phyloP scores from a whole-genome alignment of 2,113 vertebrate genomes.

The Glaucomys volans region DNA sequence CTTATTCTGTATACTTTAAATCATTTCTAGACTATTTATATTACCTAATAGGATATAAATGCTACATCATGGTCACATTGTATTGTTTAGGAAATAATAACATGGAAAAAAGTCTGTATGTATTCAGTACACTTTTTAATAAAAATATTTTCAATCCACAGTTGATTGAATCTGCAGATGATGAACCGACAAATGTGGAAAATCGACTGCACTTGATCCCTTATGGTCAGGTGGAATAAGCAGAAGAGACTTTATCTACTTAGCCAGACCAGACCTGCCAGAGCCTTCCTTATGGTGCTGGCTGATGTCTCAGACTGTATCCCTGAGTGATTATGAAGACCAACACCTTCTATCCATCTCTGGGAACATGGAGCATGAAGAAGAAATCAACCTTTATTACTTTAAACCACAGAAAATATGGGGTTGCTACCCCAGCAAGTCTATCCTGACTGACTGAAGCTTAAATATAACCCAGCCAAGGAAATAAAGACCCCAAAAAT shows the following conservation, averaged over 20 bases:
- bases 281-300: not conserved
- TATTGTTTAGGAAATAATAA: not conserved
- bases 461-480: not conserved
- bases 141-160: not conserved
- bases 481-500: not conserved
- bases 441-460: not conserved
- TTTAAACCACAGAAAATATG: not conserved
- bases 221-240: not conserved
- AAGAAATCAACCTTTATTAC: not conserved
- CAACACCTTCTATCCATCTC: not conserved
- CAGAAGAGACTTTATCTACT: not conserved
- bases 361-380: not conserved
- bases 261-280: not conserved
- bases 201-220: not conserved
- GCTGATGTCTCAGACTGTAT: not conserved
- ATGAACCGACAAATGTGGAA: not conserved
- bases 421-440: not conserved
- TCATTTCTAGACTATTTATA: not conserved
- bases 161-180: not conserved
- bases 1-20: not conserved
- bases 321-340: not conserved
- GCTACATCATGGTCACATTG: not conserved
- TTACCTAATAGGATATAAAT: not conserved
- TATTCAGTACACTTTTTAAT: not conserved
- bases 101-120: not conserved